Evolutionary conservation across 1,140 invertebrate genomes (phyloP).

Genomic region (Aphidius ervi): DNA sequence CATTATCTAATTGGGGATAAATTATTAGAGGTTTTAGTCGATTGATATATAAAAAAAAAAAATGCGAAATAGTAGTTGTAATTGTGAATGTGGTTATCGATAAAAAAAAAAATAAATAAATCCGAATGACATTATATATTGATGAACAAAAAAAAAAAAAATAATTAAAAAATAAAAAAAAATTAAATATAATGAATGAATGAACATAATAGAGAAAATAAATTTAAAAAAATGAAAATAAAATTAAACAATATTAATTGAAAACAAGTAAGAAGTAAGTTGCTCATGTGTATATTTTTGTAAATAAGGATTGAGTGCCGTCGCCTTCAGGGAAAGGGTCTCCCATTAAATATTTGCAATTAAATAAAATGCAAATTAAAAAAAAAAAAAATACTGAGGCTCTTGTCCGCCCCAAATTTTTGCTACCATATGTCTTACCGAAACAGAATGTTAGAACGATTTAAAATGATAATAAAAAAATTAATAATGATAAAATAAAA

Average conservation of each 20-base stretch:
- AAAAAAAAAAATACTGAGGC: not conserved
- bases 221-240: conserved; percentile 4
- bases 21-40: conserved; percentile 44
- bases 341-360: conserved; percentile 9
- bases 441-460: conserved; percentile 3
- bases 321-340: conserved; percentile 42
- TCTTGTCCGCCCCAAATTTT: conserved; percentile 42
- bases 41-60: conserved; percentile 28
- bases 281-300: conserved; percentile 55
- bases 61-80: conserved; percentile 27
- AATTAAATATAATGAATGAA: conserved; percentile 28
- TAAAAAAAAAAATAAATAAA: conserved; percentile 17
- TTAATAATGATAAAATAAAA: not conserved
- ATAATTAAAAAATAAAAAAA: conserved; percentile 13
- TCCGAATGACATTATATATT: conserved; percentile 3
- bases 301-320: conserved; percentile 52
- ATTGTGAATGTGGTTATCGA: conserved; percentile 28
- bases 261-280: conserved; percentile 39
- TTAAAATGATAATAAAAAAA: conserved; percentile 21
- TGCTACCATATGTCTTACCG: conserved; percentile 45
- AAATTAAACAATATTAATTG: conserved; percentile 13
- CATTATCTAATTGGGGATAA: conserved; percentile 46
- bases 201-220: not conserved
- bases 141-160: conserved; percentile 17
- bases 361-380: not conserved